These are phyloP conservation scores for Chaitophorus viminalis DNA, from an alignment of 2,888 invertebrate genomes.

Conservation along the genomic window DNA sequence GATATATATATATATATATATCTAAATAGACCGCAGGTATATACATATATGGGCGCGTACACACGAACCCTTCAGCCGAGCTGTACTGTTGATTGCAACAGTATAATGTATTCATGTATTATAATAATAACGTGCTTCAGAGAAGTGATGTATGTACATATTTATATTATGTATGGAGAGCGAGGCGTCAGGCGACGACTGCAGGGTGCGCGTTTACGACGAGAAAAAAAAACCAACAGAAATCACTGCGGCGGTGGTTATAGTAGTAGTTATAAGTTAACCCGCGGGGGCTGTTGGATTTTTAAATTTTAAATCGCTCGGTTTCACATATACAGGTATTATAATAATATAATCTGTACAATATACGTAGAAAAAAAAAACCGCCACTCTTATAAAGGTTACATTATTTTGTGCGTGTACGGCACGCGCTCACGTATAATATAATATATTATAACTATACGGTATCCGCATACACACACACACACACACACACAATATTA, in stretches of 20 bases:
- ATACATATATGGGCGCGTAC: neutral
- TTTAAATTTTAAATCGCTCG: conserved; percentile 6
- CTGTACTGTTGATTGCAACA: neutral
- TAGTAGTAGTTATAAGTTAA: neutral
- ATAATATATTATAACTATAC: neutral
- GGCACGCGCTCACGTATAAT: conserved; percentile 15
- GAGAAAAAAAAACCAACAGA: neutral
- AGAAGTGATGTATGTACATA: no score
- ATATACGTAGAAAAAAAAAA: no score
- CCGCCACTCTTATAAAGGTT: neutral
- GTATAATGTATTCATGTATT: neutral
- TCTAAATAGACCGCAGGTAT: no score
- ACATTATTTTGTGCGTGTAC: neutral
- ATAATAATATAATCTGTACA: no score
- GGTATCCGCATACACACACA: no score
- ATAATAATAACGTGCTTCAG: neutral
- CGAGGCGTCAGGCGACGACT: no score
- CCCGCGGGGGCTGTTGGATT: neutral
- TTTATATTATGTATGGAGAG: no score
- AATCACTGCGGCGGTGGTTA: neutral
- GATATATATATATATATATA: no score
- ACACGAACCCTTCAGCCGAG: neutral
- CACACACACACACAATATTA: neutral
- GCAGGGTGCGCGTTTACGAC: no score
- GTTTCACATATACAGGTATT: neutral